A percentile compares a stretch with the other conserved stretches of the same genome.
These are phyloP conservation scores for Ploceus nigricollis DNA, from an alignment of 2,113 vertebrate genomes.

Conservation along the genomic window DNA sequence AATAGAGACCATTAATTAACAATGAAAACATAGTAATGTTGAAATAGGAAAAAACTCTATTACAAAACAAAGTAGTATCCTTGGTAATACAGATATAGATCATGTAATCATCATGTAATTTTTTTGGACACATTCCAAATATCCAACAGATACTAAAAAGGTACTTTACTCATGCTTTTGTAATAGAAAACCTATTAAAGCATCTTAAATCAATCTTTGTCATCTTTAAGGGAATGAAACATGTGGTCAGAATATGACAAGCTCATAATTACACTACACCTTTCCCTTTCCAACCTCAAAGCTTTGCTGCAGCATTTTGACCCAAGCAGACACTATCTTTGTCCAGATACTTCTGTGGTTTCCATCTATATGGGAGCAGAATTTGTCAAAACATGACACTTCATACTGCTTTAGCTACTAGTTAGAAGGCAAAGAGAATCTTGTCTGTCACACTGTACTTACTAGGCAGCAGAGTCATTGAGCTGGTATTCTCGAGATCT, in stretches of 20 bases:
- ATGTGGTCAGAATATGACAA: background rate
- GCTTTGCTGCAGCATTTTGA: background rate
- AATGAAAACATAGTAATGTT: background rate
- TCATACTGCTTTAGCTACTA: background rate
- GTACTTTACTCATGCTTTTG: background rate
- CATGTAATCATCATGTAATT: background rate
- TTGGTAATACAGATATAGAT: background rate
- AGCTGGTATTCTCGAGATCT: constrained; percentile 98
- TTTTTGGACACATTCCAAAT: background rate
- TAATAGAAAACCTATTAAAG: background rate
- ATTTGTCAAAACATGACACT: background rate
- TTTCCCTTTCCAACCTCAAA: background rate
- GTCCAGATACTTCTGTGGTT: background rate
- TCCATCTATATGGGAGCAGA: background rate
- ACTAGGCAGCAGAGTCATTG: constrained; percentile 98
- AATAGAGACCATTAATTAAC: background rate
- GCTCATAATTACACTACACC: background rate
- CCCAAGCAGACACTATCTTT: background rate
- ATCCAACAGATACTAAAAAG: background rate
- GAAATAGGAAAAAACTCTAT: background rate
- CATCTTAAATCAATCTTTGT: background rate
- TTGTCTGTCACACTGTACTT: constrained; percentile 64
- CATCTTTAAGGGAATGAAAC: background rate
- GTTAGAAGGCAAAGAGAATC: background rate
- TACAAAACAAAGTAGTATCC: background rate